Conservation (phyloP, 1,140 invertebrate genomes). For the Mylabris phalerata region DNA sequence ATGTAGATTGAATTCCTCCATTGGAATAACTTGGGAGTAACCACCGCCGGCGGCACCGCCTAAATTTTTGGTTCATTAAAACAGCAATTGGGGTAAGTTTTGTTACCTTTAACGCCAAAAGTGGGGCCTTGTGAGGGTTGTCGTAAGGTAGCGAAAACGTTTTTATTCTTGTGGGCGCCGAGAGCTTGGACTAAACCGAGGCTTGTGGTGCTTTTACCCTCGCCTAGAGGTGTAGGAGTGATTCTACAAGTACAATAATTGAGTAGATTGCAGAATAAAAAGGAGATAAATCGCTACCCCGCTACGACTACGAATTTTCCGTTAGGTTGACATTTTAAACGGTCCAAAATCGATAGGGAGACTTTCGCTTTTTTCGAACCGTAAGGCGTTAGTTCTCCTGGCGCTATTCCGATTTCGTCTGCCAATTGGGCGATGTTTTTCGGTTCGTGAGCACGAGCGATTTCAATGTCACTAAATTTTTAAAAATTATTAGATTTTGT, state of each 20-base stretch:
- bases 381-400: conserved; percentile 81
- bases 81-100: no score
- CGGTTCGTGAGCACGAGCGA: conserved; percentile 80
- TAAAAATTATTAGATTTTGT: not conserved
- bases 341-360: conserved; percentile 71
- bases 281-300: conserved; percentile 52
- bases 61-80: no score
- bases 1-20: conserved; percentile 99
- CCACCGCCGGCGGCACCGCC: conserved; percentile 88
- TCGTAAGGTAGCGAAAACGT: conserved; percentile 91
- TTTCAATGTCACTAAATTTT: conserved; percentile 72
- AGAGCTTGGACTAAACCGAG: conserved; percentile 92
- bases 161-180: conserved; percentile 73
- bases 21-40: conserved; percentile 92
- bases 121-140: conserved; percentile 98
- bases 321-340: conserved; percentile 59
- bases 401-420: conserved; percentile 75
- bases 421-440: conserved; percentile 77
- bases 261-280: not conserved
- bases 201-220: conserved; percentile 95
- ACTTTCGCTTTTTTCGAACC: conserved; percentile 95
- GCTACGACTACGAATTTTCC: conserved; percentile 95
- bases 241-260: conserved; percentile 54
- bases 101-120: conserved; percentile 89
- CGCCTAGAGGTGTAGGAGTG: conserved; percentile 93